Evolutionary conservation across 2,113 vertebrate genomes (phyloP).

Genomic region (Forbesichthys agassizii): DNA sequence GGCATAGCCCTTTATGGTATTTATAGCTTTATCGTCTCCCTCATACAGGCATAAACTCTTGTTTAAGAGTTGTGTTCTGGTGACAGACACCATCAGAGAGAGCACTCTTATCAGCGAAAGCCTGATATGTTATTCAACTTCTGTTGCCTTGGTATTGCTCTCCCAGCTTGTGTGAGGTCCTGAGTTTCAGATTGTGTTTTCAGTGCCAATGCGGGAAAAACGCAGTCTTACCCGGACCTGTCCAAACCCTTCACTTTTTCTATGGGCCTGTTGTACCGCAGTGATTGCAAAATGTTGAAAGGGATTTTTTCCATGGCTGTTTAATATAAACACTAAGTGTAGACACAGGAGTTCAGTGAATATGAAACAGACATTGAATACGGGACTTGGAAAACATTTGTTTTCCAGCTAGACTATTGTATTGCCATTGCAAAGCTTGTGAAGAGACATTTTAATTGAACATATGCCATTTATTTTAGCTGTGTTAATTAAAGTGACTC

Average conservation of each 20-base stretch:
- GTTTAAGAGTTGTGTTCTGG: conserved; percentile 22
- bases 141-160: not conserved
- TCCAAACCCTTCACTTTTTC: not conserved
- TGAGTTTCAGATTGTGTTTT: conserved; percentile 8
- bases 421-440: conserved; percentile 14
- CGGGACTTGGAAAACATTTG: conserved; percentile 14
- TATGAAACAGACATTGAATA: conserved; percentile 1
- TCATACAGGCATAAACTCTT: conserved; percentile 24
- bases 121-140: not conserved
- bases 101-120: conserved; percentile 1
- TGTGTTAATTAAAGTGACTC: no score
- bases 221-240: not conserved
- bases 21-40: conserved; percentile 28
- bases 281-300: not conserved
- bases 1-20: conserved; percentile 27
- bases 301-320: not conserved
- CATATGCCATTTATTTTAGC: not conserved
- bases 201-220: no score
- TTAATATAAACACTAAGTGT: not conserved
- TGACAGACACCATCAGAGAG: conserved; percentile 20
- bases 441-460: not conserved
- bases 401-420: conserved; percentile 6
- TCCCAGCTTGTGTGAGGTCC: conserved; percentile 18
- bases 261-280: not conserved
- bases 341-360: not conserved